Percentiles rank a stretch among this genome's conserved stretches.
These are phyloP conservation scores for Congeria kusceri DNA, from an alignment of 2,888 invertebrate genomes.

Conservation along the genomic window DNA sequence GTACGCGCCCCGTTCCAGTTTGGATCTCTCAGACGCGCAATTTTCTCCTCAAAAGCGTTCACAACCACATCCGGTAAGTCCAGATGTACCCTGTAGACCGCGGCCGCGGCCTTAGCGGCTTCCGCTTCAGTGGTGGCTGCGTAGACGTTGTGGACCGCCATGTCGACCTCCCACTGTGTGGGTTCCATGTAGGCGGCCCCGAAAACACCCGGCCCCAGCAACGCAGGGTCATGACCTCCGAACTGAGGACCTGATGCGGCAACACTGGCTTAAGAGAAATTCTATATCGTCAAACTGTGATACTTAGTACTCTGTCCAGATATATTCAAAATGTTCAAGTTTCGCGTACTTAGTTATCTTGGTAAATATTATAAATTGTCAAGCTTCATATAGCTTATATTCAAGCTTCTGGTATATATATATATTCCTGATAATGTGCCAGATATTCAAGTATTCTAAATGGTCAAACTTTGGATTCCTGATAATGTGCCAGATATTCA, in stretches of 20 bases:
- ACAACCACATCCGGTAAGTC: slow-evolving; percentile 50
- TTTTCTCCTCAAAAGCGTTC: slow-evolving; percentile 50
- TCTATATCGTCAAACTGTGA: too few species aligned
- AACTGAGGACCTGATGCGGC: neutral
- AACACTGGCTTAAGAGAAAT: neutral
- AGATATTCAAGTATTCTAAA: too few species aligned
- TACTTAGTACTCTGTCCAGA: too few species aligned
- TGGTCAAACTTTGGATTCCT: too few species aligned
- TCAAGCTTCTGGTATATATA: too few species aligned
- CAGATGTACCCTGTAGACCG: slow-evolving; percentile 41
- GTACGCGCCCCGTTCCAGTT: slow-evolving; percentile 28
- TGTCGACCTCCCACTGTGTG: slow-evolving; percentile 53
- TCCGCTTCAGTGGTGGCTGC: slow-evolving; percentile 48
- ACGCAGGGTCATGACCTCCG: neutral
- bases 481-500: too few species aligned
- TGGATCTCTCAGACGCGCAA: slow-evolving; percentile 41
- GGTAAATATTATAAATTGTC: too few species aligned
- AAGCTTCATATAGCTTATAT: too few species aligned
- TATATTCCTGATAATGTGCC: too few species aligned
- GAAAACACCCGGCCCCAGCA: slow-evolving; percentile 1
- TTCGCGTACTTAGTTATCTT: too few species aligned
- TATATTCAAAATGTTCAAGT: too few species aligned
- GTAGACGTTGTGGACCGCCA: slow-evolving; percentile 45
- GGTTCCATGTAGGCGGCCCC: slow-evolving; percentile 34
- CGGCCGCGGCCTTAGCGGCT: slow-evolving; percentile 54